phyloP scores from a whole-genome alignment of 2,113 vertebrate species.

The Pelmatolapia mariae region DNA sequence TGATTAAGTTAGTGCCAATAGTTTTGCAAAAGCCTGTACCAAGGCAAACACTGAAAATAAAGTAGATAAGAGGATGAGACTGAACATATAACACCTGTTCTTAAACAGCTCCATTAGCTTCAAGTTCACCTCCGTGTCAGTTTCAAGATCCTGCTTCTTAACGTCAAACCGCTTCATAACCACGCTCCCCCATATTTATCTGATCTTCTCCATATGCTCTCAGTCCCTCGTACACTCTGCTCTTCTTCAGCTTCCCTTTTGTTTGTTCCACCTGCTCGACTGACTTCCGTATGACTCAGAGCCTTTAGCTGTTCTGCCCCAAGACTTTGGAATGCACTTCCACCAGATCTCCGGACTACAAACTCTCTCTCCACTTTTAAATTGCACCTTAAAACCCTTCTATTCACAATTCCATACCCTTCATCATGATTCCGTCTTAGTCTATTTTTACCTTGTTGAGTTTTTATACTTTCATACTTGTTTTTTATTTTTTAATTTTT shows the following conservation, averaged over 20 bases:
- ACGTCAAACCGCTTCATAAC: background rate
- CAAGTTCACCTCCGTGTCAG: background rate
- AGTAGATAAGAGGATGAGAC: background rate
- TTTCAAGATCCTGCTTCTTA: background rate
- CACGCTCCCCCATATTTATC: background rate
- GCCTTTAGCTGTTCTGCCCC: background rate
- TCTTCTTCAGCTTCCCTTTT: background rate
- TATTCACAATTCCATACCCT: fast-evolving
- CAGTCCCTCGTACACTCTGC: fast-evolving
- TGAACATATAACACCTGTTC: background rate
- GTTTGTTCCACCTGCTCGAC: background rate
- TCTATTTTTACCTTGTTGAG: background rate
- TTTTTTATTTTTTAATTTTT: background rate
- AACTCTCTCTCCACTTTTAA: background rate
- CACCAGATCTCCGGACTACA: background rate
- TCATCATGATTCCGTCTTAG: background rate
- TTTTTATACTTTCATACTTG: background rate
- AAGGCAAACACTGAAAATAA: background rate
- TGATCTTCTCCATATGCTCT: background rate
- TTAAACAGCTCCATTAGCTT: background rate
- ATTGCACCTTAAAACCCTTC: background rate
- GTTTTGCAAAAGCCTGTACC: background rate
- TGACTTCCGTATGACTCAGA: background rate
- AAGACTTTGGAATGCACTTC: too few species aligned
- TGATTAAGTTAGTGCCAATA: background rate